Conservation (phyloP, 2,113 vertebrate species). For the Aleadryas rufinucha region DNA sequence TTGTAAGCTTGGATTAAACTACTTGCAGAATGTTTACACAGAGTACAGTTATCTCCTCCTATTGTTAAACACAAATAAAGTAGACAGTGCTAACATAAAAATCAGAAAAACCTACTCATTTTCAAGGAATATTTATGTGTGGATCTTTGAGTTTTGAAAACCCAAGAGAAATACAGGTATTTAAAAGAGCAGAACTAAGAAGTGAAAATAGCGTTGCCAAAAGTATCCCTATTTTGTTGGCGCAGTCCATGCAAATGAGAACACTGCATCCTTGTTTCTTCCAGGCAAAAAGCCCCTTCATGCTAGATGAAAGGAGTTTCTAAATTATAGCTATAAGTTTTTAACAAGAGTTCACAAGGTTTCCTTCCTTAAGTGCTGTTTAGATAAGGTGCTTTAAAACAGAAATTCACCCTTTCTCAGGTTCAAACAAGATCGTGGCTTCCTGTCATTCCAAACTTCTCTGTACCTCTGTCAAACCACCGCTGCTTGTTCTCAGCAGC, state of each 20-base stretch:
- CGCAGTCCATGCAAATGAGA: constrained; percentile 30
- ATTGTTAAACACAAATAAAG: not conserved
- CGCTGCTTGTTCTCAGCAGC: fast-evolving
- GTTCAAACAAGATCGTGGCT: not conserved
- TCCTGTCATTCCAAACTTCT: not conserved
- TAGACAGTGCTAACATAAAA: not conserved
- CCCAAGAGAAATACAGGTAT: not conserved
- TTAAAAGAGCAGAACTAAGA: not conserved
- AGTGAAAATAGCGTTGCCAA: not conserved
- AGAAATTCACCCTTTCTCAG: constrained; percentile 5
- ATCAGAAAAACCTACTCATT: not conserved
- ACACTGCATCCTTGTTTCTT: constrained; percentile 36
- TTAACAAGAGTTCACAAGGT: constrained; percentile 42
- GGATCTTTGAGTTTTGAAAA: not conserved
- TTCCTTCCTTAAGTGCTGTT: constrained; percentile 12
- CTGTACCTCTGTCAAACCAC: not conserved
- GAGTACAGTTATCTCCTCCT: not conserved
- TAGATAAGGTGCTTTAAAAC: constrained; percentile 14
- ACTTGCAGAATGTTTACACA: not conserved
- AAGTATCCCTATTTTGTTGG: not conserved
- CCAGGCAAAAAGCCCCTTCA: not conserved
- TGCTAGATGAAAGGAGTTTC: constrained; percentile 45
- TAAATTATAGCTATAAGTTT: constrained; percentile 43
- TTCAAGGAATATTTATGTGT: not conserved
- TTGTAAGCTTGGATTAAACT: not conserved